Conservation (phyloP, 2,797 vertebrate species). For the Enteromius anoplus region DNA sequence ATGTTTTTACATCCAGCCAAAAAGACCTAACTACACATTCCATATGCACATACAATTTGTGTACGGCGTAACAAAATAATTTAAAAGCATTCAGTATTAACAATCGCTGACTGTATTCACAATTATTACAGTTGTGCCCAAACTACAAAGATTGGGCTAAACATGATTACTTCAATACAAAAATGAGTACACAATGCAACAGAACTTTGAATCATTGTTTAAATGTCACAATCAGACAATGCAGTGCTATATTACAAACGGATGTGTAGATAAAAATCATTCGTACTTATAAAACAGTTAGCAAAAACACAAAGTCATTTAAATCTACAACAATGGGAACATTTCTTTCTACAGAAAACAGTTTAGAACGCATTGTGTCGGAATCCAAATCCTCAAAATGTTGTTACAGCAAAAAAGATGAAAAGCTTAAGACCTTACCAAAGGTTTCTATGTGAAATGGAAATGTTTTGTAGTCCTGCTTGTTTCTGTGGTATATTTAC, state of each 20-base stretch:
- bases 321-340: not conserved
- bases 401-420: not conserved
- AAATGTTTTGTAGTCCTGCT: constrained; percentile 7
- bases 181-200: not conserved
- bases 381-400: not conserved
- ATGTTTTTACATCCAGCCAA: constrained; percentile 68
- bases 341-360: not conserved
- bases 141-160: not conserved
- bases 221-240: not conserved
- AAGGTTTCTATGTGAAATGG: constrained; percentile 8
- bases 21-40: constrained; percentile 42
- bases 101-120: not conserved
- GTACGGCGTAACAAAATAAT: too few species aligned
- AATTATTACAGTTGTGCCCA: not conserved
- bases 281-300: not conserved
- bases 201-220: not conserved
- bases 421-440: constrained; percentile 12
- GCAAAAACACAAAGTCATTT: not conserved
- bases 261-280: not conserved
- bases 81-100: not conserved
- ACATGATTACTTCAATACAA: not conserved
- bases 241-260: not conserved
- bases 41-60: constrained; percentile 32
- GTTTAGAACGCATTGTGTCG: not conserved
- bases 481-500: constrained; percentile 11